These are phyloP conservation scores for Eueremaeus valkanovi DNA, from an alignment of 2,888 invertebrate genomes.

Conservation along the genomic window DNA sequence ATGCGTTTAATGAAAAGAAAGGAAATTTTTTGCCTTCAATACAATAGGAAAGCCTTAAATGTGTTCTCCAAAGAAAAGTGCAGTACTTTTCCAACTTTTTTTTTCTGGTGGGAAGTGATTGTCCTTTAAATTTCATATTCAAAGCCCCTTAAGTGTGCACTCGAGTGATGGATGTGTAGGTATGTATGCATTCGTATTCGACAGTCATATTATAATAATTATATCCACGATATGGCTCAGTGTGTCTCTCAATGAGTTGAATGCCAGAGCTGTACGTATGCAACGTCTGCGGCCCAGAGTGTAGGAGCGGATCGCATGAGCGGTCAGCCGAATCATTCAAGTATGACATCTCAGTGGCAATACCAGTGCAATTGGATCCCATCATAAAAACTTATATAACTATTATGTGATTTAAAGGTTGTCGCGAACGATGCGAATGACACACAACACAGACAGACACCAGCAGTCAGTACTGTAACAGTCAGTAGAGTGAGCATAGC, in stretches of 20 bases:
- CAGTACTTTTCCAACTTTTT: no score
- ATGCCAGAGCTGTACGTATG: no score
- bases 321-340: constrained; percentile 29
- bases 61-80: no score
- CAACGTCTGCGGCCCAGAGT: no score
- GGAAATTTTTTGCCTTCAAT: no score
- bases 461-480: no score
- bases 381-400: not conserved
- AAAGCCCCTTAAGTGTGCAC: no score
- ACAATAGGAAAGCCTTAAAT: no score
- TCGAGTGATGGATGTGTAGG: not conserved
- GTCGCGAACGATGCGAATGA: not conserved
- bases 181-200: no score
- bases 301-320: constrained; percentile 27
- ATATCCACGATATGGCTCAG: not conserved
- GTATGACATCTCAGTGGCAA: constrained; percentile 9
- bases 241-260: not conserved
- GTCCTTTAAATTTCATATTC: not conserved
- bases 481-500: no score
- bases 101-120: constrained; percentile 15
- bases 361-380: not conserved
- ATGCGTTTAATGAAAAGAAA: no score
- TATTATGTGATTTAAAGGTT: not conserved
- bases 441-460: not conserved
- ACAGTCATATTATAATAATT: constrained; percentile 1